Evolutionary conservation across 2,888 invertebrate species (phyloP), one percentile per base, ranked within the genome.

Genomic region (Diaprepes abbreviatus): DNA sequence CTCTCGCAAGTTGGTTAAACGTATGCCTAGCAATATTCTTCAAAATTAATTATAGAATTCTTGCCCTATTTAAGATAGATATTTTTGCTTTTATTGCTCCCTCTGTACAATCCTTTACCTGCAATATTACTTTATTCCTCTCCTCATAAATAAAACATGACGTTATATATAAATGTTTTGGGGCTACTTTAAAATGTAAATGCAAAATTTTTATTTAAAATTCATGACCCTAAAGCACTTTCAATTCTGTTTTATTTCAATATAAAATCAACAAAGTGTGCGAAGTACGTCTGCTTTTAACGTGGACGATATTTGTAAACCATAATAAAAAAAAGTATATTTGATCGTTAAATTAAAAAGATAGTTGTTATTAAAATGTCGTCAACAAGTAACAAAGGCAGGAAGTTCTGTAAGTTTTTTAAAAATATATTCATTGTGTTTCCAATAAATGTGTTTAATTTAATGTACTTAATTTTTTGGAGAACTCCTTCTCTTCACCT

Each of bases 401-500:
- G n/a, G n/a, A n/a, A n/a, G n/a, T n/a, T n/a, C n/a, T n/a, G n/a
- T n/a, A n/a, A n/a, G n/a, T 45, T 12, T 12, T 45, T 50, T 2
- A 50, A 28, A 28, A 14, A 50, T 9, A 14, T 50, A 7, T 50
- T 50, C 28, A 12, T 21, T 9, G 28, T 28, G 16, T 50, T 28
- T 28, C 48, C 48, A 6, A 16, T 7, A 4, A 50, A 28, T 16
- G 0, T 50, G 6, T 50, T 24, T 31, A 58, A 43, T 31, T 1
- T 69, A 35, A 7, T 64, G 1, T 69, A 64, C 33, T 50, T 69
- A n/a, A 16, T 69, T 9, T 69, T 69, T 43, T 64, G 69, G 69
- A 64, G 28, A 43, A 50, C 58, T 3, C 69, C 69, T 1, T 58
- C 69, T 4, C 43, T 69, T 10, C 69, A 69, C 10, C 19, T 69